A percentile compares a stretch with the other conserved stretches of the same genome.
Evolutionary conservation across 2,113 vertebrate genomes (phyloP).

Genomic region (Mesocricetus auratus): DNA sequence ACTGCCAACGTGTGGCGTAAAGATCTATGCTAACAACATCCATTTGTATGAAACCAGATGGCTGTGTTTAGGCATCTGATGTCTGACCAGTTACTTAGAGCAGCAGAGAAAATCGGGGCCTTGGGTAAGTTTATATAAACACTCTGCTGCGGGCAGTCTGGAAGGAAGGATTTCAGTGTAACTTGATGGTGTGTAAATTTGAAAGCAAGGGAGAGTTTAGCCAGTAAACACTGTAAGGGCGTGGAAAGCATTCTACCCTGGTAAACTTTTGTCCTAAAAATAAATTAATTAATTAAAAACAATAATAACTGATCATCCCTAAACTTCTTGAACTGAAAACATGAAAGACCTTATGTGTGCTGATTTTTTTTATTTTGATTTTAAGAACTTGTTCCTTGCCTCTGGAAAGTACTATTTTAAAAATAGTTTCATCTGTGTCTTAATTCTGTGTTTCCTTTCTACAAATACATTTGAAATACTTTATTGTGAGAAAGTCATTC

Average conservation of each 20-base stretch:
- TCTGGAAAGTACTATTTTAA: slow-evolving; percentile 45
- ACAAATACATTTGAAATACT: slow-evolving; percentile 7
- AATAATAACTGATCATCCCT: slow-evolving; percentile 53
- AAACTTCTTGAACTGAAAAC: slow-evolving; percentile 53
- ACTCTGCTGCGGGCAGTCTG: not conserved
- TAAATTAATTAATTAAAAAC: slow-evolving; percentile 57
- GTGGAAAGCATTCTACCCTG: slow-evolving; percentile 36
- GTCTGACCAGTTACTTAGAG: slow-evolving; percentile 30
- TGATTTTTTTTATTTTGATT: slow-evolving; percentile 2
- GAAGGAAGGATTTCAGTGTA: not conserved
- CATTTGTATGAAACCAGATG: slow-evolving; percentile 43
- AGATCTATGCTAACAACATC: slow-evolving; percentile 15
- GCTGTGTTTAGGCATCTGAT: not conserved
- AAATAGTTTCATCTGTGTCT: slow-evolving; percentile 9
- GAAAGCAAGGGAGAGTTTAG: slow-evolving; percentile 22
- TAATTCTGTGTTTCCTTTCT: slow-evolving; percentile 3
- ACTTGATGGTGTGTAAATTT: slow-evolving; percentile 53
- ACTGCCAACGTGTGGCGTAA: not conserved
- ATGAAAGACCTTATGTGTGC: not conserved
- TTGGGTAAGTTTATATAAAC: slow-evolving; percentile 40
- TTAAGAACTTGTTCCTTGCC: not conserved
- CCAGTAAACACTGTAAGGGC: slow-evolving; percentile 25
- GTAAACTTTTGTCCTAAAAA: slow-evolving; percentile 61
- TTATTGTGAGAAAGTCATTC: not conserved
- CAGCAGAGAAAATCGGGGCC: not conserved